Evolutionary conservation across 2,113 vertebrate genomes (phyloP), one percentile per base, ranked within the genome.

Genomic region (Pitta sordida): DNA sequence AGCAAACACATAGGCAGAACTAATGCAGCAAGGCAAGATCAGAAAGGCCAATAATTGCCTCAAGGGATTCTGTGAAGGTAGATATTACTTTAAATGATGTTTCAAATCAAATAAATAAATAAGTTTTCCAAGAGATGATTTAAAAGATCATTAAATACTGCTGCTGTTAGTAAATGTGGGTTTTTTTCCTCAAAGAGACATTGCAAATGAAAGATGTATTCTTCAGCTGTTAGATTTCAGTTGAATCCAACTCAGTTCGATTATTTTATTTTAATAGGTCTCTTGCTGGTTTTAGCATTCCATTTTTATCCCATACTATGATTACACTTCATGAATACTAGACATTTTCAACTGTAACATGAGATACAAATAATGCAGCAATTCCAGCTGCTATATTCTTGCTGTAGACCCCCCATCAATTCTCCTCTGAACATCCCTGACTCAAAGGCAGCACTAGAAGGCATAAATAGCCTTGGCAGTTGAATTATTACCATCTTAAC

Each of bases 21-120:
- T 94, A 96, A 97, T 65, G 70, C 49, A 86, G 91, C 59, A 86
- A 93, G 52, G 69, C 86, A 85, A 90, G 93, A 94, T 86, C 96
- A 90, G 93, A 93, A 91, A 90, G 94, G 95, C 84, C 87, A 94
- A 56, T 90, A 94, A 96, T 86, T 92, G 85, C 94, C 79, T 77
- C 83, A 34, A 69, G 82, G 91, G 83, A 88, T 81, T 92, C 58
- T 55, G 21, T 58, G 86, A 65, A 90, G 82, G 84, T 88, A 43
- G 88, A 30, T 94, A 81, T 94, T 88, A 75, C 67, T 67, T 93
- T 64, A 96, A 92, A 71, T 63, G 39, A 95, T 91, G 77, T 82
- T 91, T 93, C 90, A 76, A 77, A 91, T 87, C 91, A 92, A 95
- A 92, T 94, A 79, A 91, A 91, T 92, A 75, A 81, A 74, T 71